phyloP scores from a whole-genome alignment of 2,797 vertebrate genomes.

The Cichlasoma orientale region DNA sequence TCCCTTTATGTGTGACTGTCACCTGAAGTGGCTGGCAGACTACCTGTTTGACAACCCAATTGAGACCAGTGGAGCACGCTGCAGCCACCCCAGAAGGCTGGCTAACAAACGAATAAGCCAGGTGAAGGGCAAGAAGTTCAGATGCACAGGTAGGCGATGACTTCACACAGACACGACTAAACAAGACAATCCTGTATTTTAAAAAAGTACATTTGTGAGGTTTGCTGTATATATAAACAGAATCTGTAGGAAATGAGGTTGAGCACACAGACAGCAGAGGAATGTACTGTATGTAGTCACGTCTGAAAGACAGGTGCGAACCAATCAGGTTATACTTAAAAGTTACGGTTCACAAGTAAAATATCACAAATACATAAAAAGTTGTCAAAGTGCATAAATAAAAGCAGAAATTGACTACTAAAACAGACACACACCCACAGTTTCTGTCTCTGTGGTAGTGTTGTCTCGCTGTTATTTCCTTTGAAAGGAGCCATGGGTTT shows the following conservation, averaged over 20 bases:
- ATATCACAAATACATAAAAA: neutral
- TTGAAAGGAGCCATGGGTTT: constrained; percentile 48
- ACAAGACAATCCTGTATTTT: neutral
- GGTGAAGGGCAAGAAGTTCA: constrained; percentile 99
- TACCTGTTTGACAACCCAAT: constrained; percentile 98
- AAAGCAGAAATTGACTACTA: constrained; percentile 85
- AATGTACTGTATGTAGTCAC: neutral
- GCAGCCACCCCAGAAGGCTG: constrained; percentile 94
- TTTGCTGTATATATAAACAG: neutral
- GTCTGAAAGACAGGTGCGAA: neutral
- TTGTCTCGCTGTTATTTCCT: constrained; percentile 46
- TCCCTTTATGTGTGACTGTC: constrained; percentile 99
- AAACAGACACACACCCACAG: neutral
- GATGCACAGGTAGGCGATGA: constrained; percentile 91
- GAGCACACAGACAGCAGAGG: neutral
- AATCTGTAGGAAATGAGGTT: neutral
- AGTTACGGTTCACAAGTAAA: neutral
- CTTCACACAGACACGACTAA: neutral
- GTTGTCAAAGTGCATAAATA: constrained; percentile 39
- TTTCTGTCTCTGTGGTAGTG: constrained; percentile 7
- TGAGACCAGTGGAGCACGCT: constrained; percentile 99
- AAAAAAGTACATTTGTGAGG: no score
- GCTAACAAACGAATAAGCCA: constrained; percentile 99
- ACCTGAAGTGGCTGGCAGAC: constrained; percentile 99
- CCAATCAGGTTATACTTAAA: neutral